phyloP scores from a whole-genome alignment of 2,888 invertebrate species.

The Ligdia adustata region DNA sequence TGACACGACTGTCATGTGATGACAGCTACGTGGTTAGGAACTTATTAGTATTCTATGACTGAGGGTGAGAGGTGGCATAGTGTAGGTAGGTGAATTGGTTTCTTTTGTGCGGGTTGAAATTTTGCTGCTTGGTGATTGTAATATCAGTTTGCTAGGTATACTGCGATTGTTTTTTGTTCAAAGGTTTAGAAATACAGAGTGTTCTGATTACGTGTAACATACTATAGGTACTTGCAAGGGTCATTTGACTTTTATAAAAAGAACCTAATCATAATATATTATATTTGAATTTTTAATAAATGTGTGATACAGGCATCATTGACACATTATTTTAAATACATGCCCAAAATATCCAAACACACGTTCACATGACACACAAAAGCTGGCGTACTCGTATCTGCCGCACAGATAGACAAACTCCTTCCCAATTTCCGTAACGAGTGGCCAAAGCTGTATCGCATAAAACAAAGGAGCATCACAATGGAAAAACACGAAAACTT shows the following conservation, averaged over 20 bases:
- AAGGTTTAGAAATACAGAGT: too few relatives aligned
- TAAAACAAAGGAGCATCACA: slow-evolving; percentile 76
- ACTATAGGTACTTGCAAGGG: too few relatives aligned
- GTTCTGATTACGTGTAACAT: too few relatives aligned
- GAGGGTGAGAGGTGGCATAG: slow-evolving; percentile 7
- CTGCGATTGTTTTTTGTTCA: too few relatives aligned
- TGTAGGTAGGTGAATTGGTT: not conserved
- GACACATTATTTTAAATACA: too few relatives aligned
- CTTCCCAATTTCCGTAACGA: slow-evolving; percentile 58
- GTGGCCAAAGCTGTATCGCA: slow-evolving; percentile 61
- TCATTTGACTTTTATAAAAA: too few relatives aligned
- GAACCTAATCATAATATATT: too few relatives aligned
- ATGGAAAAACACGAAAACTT: slow-evolving; percentile 69
- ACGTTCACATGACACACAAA: slow-evolving; percentile 30
- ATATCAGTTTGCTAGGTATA: too few relatives aligned
- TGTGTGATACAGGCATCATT: too few relatives aligned
- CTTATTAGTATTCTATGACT: not conserved
- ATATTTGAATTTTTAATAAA: too few relatives aligned
- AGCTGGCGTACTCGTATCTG: slow-evolving; percentile 19
- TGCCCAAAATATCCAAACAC: not conserved
- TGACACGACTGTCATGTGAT: slow-evolving; percentile 24
- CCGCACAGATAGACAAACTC: slow-evolving; percentile 48
- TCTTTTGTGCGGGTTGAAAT: slow-evolving; percentile 1
- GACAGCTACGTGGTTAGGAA: not conserved
- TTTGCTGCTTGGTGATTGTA: too few relatives aligned